phyloP scores from a whole-genome alignment of 2,888 invertebrate genomes.

The Drosophila ezoana region DNA sequence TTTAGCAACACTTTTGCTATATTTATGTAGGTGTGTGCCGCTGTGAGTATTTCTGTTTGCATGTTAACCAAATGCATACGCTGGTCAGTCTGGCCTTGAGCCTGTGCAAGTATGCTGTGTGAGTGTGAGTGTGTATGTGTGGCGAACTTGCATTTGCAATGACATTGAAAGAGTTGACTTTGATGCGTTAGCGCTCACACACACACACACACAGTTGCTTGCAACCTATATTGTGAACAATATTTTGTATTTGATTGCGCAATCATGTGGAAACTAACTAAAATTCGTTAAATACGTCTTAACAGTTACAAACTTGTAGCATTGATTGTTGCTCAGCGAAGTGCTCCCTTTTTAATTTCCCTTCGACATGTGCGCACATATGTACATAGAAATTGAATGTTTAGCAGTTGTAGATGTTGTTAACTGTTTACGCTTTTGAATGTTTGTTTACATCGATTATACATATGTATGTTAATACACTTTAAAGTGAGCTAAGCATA shows the following conservation, averaged over 20 bases:
- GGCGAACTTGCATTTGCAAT: constrained; percentile 64
- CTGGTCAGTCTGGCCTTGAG: constrained; percentile 78
- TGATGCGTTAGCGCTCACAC: constrained; percentile 47
- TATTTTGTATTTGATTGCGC: constrained; percentile 49
- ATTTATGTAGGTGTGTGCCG: constrained; percentile 9
- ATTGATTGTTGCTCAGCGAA: neutral
- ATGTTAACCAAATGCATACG: constrained; percentile 39
- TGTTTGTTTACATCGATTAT: constrained; percentile 9
- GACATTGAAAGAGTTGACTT: constrained; percentile 74
- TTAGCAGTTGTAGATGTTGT: neutral
- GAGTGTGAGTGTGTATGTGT: constrained; percentile 23
- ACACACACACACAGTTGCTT: neutral
- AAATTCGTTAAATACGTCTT: neutral
- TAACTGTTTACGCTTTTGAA: constrained; percentile 3
- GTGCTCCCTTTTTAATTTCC: constrained; percentile 5
- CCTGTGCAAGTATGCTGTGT: neutral
- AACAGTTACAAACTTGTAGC: neutral
- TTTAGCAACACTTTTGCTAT: constrained; percentile 8
- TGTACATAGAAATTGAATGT: neutral
- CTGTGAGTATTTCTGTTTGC: constrained; percentile 7
- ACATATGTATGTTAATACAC: neutral
- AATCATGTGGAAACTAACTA: constrained; percentile 30
- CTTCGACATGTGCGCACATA: neutral
- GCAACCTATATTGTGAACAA: neutral
- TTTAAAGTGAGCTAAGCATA: neutral